These are phyloP conservation scores for Heteromormyrus szaboi DNA, from an alignment of 2,797 vertebrate species.

Conservation along the genomic window DNA sequence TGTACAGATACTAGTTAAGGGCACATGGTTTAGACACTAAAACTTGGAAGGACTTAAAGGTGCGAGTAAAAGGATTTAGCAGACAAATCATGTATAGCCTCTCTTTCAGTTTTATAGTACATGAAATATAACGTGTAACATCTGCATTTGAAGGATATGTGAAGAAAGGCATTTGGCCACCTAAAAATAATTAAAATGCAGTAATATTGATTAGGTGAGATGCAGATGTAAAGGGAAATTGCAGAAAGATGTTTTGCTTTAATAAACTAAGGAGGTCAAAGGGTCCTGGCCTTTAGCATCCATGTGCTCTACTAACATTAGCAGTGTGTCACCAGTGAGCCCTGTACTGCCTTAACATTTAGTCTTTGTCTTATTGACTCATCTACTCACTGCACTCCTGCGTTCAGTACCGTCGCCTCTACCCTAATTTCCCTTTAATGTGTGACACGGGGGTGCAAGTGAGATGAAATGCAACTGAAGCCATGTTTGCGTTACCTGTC, in stretches of 20 bases:
- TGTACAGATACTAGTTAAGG: not conserved
- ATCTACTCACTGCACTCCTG: not conserved
- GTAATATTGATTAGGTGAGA: not conserved
- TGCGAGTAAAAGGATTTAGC: not conserved
- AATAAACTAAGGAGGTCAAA: not conserved
- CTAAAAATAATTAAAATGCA: not conserved
- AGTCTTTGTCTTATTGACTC: not conserved
- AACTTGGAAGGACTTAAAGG: not conserved
- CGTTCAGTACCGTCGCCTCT: not conserved
- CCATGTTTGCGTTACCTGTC: not conserved
- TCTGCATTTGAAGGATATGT: not conserved
- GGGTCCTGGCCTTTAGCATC: not conserved
- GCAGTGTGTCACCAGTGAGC: not conserved
- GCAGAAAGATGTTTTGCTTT: not conserved
- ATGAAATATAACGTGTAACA: not conserved
- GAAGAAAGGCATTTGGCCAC: not conserved
- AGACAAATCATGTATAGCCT: not conserved
- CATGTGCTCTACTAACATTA: not conserved
- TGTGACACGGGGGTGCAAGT: not conserved
- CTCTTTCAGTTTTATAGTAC: not conserved
- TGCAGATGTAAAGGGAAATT: not conserved
- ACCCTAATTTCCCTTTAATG: not conserved
- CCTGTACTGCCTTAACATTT: not conserved
- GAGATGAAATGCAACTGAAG: not conserved
- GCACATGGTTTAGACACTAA: not conserved